phyloP scores from a whole-genome alignment of 2,888 invertebrate species.

The Ethmia dodecea region DNA sequence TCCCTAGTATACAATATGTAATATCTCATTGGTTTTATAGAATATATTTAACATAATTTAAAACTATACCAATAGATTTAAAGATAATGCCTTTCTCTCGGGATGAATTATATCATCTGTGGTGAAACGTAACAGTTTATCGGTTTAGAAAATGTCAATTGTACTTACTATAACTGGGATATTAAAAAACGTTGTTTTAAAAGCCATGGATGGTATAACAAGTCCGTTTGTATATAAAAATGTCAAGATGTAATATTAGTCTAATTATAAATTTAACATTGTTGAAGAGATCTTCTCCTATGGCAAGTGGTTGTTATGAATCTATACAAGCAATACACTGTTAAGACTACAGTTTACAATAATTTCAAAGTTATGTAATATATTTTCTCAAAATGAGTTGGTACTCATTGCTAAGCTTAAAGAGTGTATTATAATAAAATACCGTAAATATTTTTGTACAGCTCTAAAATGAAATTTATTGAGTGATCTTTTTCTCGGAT shows the following conservation, averaged over 20 bases:
- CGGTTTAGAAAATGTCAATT: conserved; percentile 10
- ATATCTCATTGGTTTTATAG: too few relatives aligned
- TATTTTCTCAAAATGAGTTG: conserved; percentile 12
- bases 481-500: too few relatives aligned
- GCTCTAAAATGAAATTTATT: conserved; percentile 19
- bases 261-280: conserved; percentile 37
- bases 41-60: too few relatives aligned
- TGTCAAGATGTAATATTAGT: conserved; percentile 33
- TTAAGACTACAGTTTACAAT: conserved; percentile 14
- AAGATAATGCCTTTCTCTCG: conserved; percentile 31
- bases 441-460: conserved; percentile 32
- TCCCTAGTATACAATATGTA: too few relatives aligned
- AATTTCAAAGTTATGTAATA: conserved; percentile 7
- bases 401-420: conserved; percentile 23
- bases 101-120: conserved; percentile 24
- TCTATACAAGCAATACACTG: conserved; percentile 50
- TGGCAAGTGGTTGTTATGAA: conserved; percentile 52
- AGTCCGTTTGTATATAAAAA: conserved; percentile 30
- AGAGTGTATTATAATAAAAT: conserved; percentile 22
- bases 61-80: not conserved
- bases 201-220: conserved; percentile 27
- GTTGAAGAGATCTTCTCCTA: conserved; percentile 47
- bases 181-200: not conserved
- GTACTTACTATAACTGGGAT: not conserved
- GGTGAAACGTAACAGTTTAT: conserved; percentile 12